Percentiles rank a stretch among this genome's conserved stretches.
Evolutionary conservation across 2,797 vertebrate genomes (phyloP).

Genomic region (Ctenochaetus hawaiiensis): DNA sequence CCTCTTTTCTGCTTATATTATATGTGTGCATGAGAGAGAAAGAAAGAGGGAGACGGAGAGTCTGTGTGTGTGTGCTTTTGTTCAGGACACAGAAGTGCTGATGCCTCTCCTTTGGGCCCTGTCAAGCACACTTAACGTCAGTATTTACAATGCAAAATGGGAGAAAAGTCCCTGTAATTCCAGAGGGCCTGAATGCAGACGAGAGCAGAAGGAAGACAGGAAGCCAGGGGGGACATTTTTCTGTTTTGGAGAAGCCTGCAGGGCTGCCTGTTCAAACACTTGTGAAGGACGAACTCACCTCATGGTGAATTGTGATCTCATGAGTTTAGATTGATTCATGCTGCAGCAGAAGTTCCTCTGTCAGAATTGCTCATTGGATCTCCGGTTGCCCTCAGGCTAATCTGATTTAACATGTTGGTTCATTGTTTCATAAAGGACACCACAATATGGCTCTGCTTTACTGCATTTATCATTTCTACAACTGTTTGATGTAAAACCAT

Average conservation of each 20-base stretch:
- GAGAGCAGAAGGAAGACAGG: slow-evolving; percentile 27
- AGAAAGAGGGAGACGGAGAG: slow-evolving; percentile 6
- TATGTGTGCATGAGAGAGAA: slow-evolving; percentile 14
- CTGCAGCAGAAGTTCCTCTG: slow-evolving; percentile 29
- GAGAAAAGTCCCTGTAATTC: slow-evolving; percentile 50
- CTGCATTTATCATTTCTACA: background rate
- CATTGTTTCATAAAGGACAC: slow-evolving; percentile 27
- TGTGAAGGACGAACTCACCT: slow-evolving; percentile 65
- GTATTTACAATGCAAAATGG: slow-evolving; percentile 57
- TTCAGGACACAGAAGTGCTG: slow-evolving; percentile 67
- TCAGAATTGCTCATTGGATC: slow-evolving; percentile 23
- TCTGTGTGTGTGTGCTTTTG: slow-evolving; percentile 19
- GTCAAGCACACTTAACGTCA: slow-evolving; percentile 72
- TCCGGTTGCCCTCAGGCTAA: slow-evolving; percentile 20
- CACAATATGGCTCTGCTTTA: slow-evolving; percentile 6
- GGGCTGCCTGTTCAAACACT: slow-evolving; percentile 30
- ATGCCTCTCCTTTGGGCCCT: slow-evolving; percentile 72
- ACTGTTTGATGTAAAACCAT: slow-evolving; percentile 9
- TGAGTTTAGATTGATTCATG: slow-evolving; percentile 44
- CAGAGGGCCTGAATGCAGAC: slow-evolving; percentile 40
- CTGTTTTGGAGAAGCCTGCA: slow-evolving; percentile 42
- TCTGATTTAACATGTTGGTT: slow-evolving; percentile 26
- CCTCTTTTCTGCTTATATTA: background rate
- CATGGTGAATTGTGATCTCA: slow-evolving; percentile 51
- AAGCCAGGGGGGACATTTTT: slow-evolving; percentile 22